phyloP scores from a whole-genome alignment of 2,888 invertebrate species.

The Polymixis lichenea region DNA sequence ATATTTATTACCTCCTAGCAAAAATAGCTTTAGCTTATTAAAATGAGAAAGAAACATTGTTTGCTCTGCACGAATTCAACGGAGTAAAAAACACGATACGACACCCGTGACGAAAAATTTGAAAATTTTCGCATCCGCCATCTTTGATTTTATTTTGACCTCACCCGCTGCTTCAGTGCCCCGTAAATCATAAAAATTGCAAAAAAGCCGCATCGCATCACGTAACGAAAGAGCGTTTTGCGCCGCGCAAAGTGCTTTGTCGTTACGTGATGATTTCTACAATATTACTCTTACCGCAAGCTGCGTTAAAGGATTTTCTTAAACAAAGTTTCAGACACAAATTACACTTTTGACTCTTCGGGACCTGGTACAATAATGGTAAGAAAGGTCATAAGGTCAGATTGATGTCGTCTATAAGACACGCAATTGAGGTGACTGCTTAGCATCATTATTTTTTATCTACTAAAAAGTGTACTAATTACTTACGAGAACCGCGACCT shows the following conservation, averaged over 20 bases:
- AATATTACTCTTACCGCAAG: too few relatives aligned
- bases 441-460: background rate
- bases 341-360: background rate
- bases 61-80: background rate
- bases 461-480: background rate
- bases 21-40: background rate
- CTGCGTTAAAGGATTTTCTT: too few relatives aligned
- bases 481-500: background rate
- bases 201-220: too few relatives aligned
- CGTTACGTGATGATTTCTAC: too few relatives aligned
- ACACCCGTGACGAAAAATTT: too few relatives aligned
- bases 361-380: background rate
- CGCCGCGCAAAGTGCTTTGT: too few relatives aligned
- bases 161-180: too few relatives aligned
- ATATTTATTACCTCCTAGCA: background rate
- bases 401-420: background rate
- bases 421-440: background rate
- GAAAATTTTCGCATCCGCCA: too few relatives aligned
- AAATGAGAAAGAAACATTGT: background rate
- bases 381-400: background rate
- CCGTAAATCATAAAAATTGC: too few relatives aligned
- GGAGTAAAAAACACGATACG: too few relatives aligned
- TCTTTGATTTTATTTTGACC: too few relatives aligned
- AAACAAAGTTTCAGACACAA: background rate
- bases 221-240: too few relatives aligned